Evolutionary conservation across 2,888 invertebrate genomes (phyloP), one percentile per base, ranked within the genome.

Genomic region (Lasioglossum malachurum): DNA sequence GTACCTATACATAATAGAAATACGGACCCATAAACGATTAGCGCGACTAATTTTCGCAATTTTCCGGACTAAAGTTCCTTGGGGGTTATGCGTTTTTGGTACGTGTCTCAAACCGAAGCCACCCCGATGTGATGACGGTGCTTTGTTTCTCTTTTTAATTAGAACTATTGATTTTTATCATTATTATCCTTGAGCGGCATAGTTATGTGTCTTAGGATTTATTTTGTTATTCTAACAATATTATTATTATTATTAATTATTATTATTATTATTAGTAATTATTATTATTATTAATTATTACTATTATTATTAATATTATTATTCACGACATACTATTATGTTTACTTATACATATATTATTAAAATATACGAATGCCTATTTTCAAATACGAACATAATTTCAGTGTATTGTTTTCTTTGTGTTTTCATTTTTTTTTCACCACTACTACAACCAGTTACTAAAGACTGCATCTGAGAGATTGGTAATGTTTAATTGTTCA

Each of bases 51-150:
- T 90, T 69, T 69, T 69, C 67, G 67, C 67, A 89, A 89, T 93
- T 93, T 75, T 94, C 92, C 94, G 94, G 93, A 94, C 93, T 94
- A 94, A 94, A 94, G 94, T 94, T 94, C 94, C 94, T 94, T 92
- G 90, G 92, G 92, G 92, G 92, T 92, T 88, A 87, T 80, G 90
- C 87, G 83, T 87, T 89, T 87, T 89, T 90, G 84, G 86, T 88
- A 77, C 82, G 85, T 86, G 75, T 89, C 85, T 82, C 88, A 90
- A 82, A 78, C 87, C 90, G 87, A 91, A 89, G 91, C 92, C 89
- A 89, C 93, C 93, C 94, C 92, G 93, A 94, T 95, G 95, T 95
- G 94, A 95, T 94, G 94, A 95, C 93, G 95, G 94, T 95, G 94
- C 94, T 95, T 94, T 94, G 94, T 94, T 94, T 94, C 94, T 94